Base-by-base conservation (phyloP, 2,888 invertebrate species). In the Acrobasis consociella region DNA sequence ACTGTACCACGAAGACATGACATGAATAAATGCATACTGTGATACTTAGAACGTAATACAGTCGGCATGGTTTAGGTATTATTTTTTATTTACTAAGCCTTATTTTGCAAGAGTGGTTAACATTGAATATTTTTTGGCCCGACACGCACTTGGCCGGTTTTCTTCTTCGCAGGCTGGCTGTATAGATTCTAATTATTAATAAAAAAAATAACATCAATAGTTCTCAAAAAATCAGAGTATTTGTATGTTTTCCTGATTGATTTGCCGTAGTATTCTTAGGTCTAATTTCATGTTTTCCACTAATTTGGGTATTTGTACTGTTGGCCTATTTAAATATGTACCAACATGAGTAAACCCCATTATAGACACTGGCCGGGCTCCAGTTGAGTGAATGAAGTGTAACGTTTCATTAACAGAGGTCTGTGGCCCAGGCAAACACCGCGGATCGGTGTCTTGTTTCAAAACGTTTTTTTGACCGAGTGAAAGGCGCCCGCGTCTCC, bases 401-500 rank as follows among this genome's bases (percentile, higher is more conserved):
- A 86, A 83, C 82, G 78, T 87, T 86, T 84, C 84, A 87, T 86
- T 85, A 87, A 83, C 82, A 83, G 80, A 79, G 80, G 76, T 81
- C 78, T 74, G 79, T 78, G 80, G 79, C 78, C 75, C 81, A 74
- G 80, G 81, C 81, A 84, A 84, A 85, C 82, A 85, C 79, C 76
- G 76, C 77, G 78, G 76, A 82, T 86, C 83, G 88, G 87, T 87
- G 83, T 88, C 85, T 85, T 86, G 83, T 90, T 89, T 85, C 87
- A 85, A 84, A 80, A 46, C 75, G 81, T 79, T 85, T 88, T 84
- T 86, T 82, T 77, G 69, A 76, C 75, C 81, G 74, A 82, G 89
- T 86, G 88, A 89, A 90, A 89, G 88, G 89, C 82, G 76, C 81
- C 82, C 83, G 83, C 82, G 81, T 85, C 86, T 85, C 85, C 84